Percentiles rank a stretch among this genome's conserved stretches.
phyloP scores from a whole-genome alignment of 2,797 vertebrate genomes.

The Macropus fuliginosus region DNA sequence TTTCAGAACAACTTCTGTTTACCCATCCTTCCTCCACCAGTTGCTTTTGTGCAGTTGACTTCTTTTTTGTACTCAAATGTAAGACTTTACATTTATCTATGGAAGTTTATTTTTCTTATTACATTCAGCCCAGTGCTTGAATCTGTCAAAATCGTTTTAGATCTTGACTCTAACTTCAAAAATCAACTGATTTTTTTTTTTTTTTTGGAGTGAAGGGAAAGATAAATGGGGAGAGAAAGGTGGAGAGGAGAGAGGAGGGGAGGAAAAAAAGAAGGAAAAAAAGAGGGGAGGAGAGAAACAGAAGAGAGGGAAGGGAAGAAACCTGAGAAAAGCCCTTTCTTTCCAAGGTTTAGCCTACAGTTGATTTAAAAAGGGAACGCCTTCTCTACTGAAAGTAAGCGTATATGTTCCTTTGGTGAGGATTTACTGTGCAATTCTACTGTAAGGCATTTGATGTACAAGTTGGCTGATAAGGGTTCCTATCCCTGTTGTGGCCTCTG shows the following conservation, averaged over 20 bases:
- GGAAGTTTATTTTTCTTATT: background rate
- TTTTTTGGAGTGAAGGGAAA: background rate
- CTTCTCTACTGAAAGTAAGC: background rate
- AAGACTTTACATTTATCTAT: background rate
- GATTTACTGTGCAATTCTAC: background rate
- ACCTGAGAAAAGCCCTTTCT: background rate
- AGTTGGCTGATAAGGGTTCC: background rate
- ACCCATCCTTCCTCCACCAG: background rate
- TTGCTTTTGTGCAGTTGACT: background rate
- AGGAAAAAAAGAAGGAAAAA: background rate
- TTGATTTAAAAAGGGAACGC: background rate
- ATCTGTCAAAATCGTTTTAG: background rate
- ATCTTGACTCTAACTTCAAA: background rate
- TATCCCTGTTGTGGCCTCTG: background rate
- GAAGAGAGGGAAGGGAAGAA: background rate
- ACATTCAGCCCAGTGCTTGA: background rate
- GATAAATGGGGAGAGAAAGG: background rate
- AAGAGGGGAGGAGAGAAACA: background rate
- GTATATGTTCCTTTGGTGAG: background rate
- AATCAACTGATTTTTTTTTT: background rate
- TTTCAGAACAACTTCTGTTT: background rate
- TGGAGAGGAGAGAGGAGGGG: background rate
- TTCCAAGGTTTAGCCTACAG: background rate
- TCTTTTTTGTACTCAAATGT: background rate
- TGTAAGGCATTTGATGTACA: background rate